These are phyloP conservation scores for Manis crassicaudata DNA, from an alignment of 2,797 vertebrate species.

Conservation along the genomic window DNA sequence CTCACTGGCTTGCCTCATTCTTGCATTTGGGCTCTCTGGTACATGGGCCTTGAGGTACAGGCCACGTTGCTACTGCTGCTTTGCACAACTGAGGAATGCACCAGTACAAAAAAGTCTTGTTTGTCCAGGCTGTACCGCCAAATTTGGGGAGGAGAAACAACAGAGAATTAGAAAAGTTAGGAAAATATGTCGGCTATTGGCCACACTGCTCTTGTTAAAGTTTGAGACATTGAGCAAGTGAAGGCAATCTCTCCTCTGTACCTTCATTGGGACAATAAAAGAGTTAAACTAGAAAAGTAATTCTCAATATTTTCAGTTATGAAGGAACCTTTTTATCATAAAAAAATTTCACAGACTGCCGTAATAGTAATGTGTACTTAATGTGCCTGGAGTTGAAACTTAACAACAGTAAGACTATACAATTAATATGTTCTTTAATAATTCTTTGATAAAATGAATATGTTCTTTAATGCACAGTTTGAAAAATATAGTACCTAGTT, in stretches of 20 bases:
- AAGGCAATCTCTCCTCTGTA: background rate
- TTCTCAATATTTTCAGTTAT: conserved; percentile 39
- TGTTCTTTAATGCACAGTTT: background rate
- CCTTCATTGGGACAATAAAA: background rate
- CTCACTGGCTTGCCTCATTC: background rate
- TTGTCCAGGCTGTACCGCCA: background rate
- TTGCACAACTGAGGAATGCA: background rate
- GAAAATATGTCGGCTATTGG: background rate
- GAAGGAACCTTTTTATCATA: background rate
- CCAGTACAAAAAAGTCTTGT: background rate
- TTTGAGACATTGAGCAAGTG: background rate
- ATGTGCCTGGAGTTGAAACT: background rate
- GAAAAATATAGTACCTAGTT: background rate
- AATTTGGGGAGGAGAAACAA: background rate
- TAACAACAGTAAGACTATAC: background rate
- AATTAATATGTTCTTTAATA: background rate
- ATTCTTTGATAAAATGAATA: background rate
- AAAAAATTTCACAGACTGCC: background rate
- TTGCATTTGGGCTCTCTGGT: background rate
- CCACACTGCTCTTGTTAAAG: background rate
- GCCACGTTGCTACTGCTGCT: background rate
- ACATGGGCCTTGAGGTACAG: background rate
- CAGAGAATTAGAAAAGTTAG: background rate
- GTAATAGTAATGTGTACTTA: background rate
- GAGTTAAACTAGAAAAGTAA: background rate